phyloP scores from a whole-genome alignment of 2,797 vertebrate species.

The Balearica regulorum region DNA sequence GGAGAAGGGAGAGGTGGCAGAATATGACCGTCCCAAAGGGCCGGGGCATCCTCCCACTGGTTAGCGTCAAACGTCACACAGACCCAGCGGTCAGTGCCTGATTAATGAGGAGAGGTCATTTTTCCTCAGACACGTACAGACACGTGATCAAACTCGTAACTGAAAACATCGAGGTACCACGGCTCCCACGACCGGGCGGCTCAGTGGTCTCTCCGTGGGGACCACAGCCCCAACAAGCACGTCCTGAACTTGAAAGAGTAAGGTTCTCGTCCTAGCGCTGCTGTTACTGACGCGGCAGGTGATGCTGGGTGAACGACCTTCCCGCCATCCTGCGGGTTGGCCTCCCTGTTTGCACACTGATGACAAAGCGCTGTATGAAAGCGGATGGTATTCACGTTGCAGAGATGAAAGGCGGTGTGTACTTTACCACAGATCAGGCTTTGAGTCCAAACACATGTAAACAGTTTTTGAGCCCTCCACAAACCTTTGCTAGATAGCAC shows the following conservation, averaged over 20 bases:
- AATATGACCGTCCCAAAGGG: neutral
- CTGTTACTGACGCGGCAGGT: neutral
- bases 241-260: neutral
- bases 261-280: neutral
- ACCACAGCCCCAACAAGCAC: neutral
- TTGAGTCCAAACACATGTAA: neutral
- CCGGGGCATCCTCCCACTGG: rapidly evolving
- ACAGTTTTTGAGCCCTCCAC: neutral
- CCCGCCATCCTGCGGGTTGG: rapidly evolving
- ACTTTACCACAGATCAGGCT: neutral
- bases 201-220: neutral
- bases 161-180: neutral
- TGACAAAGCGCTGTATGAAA: neutral
- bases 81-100: neutral
- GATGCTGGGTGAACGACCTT: neutral
- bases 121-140: neutral
- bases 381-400: rapidly evolving
- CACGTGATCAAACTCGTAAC: rapidly evolving
- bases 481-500: neutral
- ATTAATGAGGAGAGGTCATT: neutral
- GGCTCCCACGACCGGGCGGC: rapidly evolving
- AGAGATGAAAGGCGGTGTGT: neutral
- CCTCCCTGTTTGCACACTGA: neutral
- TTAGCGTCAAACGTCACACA: neutral
- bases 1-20: neutral